Percentiles rank a stretch among this genome's conserved stretches.
These are phyloP conservation scores for Syrista parreyssii DNA, from an alignment of 2,888 invertebrate genomes.

Conservation along the genomic window DNA sequence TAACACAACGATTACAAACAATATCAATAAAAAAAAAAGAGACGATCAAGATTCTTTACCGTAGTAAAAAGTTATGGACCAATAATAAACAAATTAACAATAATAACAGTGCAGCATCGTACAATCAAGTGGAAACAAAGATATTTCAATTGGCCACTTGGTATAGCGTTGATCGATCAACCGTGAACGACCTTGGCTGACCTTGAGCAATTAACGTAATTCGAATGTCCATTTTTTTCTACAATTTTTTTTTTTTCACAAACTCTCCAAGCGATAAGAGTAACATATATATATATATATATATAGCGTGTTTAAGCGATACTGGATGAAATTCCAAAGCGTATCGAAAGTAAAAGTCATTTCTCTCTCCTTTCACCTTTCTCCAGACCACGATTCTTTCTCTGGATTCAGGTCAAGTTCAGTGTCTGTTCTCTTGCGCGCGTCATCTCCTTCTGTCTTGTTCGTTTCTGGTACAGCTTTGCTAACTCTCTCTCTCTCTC, in stretches of 20 bases:
- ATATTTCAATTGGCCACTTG: not conserved
- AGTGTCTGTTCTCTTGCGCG: slow-evolving; percentile 25
- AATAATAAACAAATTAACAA: not conserved
- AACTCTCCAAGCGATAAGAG: not conserved
- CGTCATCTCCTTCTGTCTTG: slow-evolving; percentile 28
- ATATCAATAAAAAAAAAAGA: slow-evolving; percentile 21
- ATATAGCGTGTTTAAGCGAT: not conserved
- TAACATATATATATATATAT: too few relatives aligned
- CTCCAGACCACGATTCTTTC: slow-evolving; percentile 38
- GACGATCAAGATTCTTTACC: not conserved
- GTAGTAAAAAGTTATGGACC: not conserved
- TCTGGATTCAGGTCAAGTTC: slow-evolving; percentile 52
- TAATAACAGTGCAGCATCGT: not conserved
- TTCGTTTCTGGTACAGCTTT: slow-evolving; percentile 2
- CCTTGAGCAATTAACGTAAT: not conserved
- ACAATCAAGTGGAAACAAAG: not conserved
- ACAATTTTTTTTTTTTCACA: not conserved
- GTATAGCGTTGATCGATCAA: not conserved
- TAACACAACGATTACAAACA: slow-evolving; percentile 25
- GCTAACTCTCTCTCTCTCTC: slow-evolving; percentile 10
- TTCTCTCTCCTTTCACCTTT: slow-evolving; percentile 46
- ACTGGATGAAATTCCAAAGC: not conserved
- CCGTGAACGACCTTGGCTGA: not conserved
- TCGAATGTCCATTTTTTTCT: not conserved
- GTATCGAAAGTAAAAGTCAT: slow-evolving; percentile 50